Percentiles rank a stretch among this genome's conserved stretches.
Conservation (phyloP, 2,113 vertebrate species). For the Morone chrysops region DNA sequence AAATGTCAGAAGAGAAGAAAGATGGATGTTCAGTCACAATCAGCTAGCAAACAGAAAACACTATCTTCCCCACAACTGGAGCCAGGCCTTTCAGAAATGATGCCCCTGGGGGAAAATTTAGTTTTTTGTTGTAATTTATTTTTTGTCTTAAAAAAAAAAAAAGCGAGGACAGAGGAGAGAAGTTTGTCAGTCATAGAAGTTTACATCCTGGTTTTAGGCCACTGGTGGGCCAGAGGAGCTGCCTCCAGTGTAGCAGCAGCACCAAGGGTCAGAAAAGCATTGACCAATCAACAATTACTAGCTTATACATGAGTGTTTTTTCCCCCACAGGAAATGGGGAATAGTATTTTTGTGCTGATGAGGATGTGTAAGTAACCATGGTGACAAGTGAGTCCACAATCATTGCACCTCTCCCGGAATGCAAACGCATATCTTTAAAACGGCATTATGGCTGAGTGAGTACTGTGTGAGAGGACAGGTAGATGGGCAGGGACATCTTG, state of each 20-base stretch:
- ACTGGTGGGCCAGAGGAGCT: not conserved
- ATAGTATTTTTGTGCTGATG: not conserved
- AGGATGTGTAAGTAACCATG: not conserved
- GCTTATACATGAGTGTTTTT: not conserved
- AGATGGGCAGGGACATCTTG: not conserved
- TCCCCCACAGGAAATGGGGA: not conserved
- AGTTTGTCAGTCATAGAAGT: not conserved
- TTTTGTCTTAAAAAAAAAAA: not conserved
- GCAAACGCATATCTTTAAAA: not conserved
- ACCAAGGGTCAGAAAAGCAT: not conserved
- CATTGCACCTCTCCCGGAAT: not conserved
- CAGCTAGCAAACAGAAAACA: not conserved
- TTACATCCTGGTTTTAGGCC: not conserved
- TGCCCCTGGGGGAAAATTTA: not conserved
- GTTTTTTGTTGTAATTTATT: not conserved
- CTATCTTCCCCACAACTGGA: not conserved
- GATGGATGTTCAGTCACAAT: constrained; percentile 17
- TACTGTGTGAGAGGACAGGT: too few relatives aligned
- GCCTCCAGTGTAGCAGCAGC: not conserved
- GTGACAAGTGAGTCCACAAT: not conserved
- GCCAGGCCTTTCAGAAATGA: not conserved
- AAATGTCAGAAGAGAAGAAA: constrained; percentile 2
- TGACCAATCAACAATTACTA: too few relatives aligned
- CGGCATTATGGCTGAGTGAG: not conserved
- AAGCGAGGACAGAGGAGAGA: not conserved